Base-by-base conservation (phyloP, 2,888 invertebrate species). In the Clistopyga incitator region DNA sequence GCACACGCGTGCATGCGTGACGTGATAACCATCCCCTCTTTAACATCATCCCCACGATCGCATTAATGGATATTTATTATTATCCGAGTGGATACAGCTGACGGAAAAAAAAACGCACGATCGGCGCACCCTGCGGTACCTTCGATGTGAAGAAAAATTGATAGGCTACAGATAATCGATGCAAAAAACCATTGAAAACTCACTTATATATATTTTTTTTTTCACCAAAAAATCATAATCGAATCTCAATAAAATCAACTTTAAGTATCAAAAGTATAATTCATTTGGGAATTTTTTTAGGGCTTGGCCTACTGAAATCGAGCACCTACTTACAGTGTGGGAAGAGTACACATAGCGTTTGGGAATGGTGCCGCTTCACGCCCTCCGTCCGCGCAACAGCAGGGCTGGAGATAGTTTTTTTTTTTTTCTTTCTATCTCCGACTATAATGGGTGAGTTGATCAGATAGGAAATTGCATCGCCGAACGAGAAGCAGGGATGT, bases 31-130 rank as follows among this genome's bases (percentile, higher is more conserved):
- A 91, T 91, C 90, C 91, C 91, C 84, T 85, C 81, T 85, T 84
- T 82, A 84, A 77, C 85, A 50, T 77, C 72, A 56, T 83, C 80
- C 84, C 84, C 82, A 72, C 68, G n/a, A 38, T 75, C 75, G 47
- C 47, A 90, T 91, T 93, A 92, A 92, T 92, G 92, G 92, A 91
- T 92, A 92, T 93, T 92, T 92, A 93, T 93, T 92, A 92, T 90
- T 91, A 89, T 88, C 87, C 87, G 85, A 80, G 54, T 72, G 82
- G 72, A 75, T 86, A 85, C 84, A 86, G 85, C 86, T 84, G 84
- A 86, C 82, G 47, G 50, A 45, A 56, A 78, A 52, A 76, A 78
- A 78, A 74, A 76, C 68, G 25, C 38, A 75, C 67, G 61, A 76
- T 34, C 54, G 72, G 38, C 72, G 3, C 59, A 23, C 38, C n/a